phyloP scores from a whole-genome alignment of 2,888 invertebrate species.

The Saturnia japonica region DNA sequence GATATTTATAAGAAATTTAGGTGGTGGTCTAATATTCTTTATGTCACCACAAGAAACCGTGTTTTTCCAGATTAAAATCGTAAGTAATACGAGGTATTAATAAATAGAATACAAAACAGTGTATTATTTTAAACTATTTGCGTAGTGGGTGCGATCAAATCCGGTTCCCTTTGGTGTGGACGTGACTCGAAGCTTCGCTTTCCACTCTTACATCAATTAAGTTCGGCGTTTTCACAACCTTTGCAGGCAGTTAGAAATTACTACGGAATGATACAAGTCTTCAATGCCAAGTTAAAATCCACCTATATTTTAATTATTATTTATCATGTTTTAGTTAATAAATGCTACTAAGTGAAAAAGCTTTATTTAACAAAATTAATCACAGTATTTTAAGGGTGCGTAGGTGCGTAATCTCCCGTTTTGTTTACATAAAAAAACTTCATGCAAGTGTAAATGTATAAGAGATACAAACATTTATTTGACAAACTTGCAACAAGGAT shows the following conservation, averaged over 20 bases:
- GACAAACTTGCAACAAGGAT: no score
- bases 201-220: slow-evolving; percentile 26
- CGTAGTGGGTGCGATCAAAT: slow-evolving; percentile 5
- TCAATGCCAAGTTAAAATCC: not conserved
- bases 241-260: not conserved
- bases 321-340: not conserved
- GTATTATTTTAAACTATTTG: not conserved
- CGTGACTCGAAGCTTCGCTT: slow-evolving; percentile 22
- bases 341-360: not conserved
- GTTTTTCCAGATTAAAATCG: not conserved
- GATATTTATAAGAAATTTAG: not conserved
- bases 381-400: not conserved
- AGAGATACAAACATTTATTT: no score
- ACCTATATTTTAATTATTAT: slow-evolving; percentile 1
- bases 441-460: no score
- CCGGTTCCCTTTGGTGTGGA: slow-evolving; percentile 19
- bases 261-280: not conserved
- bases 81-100: not conserved
- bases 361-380: not conserved
- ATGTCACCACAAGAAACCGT: not conserved
- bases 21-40: not conserved
- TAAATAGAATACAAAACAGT: not conserved
- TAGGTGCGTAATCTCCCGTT: no score
- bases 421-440: no score
- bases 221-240: slow-evolving; percentile 25